Base-by-base conservation (phyloP, 2,797 vertebrate genomes). In the Potorous gilbertii region DNA sequence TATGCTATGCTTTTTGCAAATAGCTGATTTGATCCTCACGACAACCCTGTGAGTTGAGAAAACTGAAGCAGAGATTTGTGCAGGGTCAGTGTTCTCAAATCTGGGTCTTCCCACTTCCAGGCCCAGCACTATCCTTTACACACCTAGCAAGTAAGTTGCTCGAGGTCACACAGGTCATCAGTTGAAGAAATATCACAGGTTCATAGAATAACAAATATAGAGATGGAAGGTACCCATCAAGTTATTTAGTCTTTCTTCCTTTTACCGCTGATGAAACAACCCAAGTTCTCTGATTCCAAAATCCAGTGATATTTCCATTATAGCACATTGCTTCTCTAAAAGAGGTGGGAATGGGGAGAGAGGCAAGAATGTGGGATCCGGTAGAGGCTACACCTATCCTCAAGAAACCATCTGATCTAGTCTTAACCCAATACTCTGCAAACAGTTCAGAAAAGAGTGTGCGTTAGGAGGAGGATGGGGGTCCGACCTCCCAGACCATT, bases 401-500 rank as follows among this genome's bases (percentile, higher is more conserved):
- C n/a, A 50, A 50, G 74, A 87, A 50, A 50, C 21, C 9, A 87
- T 46, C 9, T 46, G 10, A 87, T 27, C 40, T 40, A 81, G n/a
- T 27, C n/a, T 46, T 46, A 40, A 40, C 18, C 74, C 40, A 87
- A 21, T 46, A 27, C 40, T 46, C 21, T 50, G 21, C 46, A 87
- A 87, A 87, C 21, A 27, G 40, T 27, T 27, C 21, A 50, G 40
- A 87, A 87, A 50, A 8, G 40, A 62, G 6, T 27, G 2, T 59
- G 28, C 24, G 1, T n/a, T 90, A 54, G 46, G 16, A 31, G 27
- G 55, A 16, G 24, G 34, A 10, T 31, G 27, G 52, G 91, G 46
- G 29, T 46, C 54, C 16, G 66, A n/a, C 56, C 57, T 12, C 31
- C 95, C 94, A 54, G 90, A 59, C 62, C 74, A 87, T 93, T 94